These are phyloP conservation scores for Eulemur albifrons DNA, from an alignment of 2,797 vertebrate genomes.

Conservation along the genomic window DNA sequence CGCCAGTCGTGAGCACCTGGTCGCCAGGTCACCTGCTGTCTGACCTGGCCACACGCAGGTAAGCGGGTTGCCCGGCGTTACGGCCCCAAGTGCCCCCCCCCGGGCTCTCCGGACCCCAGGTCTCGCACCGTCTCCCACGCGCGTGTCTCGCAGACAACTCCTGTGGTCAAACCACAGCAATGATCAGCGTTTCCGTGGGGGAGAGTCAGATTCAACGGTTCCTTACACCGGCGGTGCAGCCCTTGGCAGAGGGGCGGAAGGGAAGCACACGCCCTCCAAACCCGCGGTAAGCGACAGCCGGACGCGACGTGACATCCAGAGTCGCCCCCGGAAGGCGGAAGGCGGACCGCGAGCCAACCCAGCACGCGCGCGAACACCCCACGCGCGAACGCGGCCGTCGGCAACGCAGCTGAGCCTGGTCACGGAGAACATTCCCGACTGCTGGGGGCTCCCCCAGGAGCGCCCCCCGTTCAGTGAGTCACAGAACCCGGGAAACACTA, in stretches of 20 bases:
- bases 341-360: too few relatives aligned
- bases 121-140: not conserved
- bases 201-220: not conserved
- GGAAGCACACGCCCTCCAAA: too few relatives aligned
- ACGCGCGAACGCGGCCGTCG: too few relatives aligned
- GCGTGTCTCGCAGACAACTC: not conserved
- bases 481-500: too few relatives aligned
- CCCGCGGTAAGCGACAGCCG: too few relatives aligned
- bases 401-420: too few relatives aligned
- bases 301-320: too few relatives aligned
- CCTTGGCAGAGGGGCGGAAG: not conserved
- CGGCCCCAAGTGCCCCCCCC: not conserved
- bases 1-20: not conserved
- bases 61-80: accelerated
- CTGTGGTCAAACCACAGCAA: not conserved
- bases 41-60: not conserved
- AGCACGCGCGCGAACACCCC: too few relatives aligned
- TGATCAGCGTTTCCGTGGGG: not conserved
- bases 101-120: not conserved
- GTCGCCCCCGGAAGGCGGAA: too few relatives aligned
- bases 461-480: too few relatives aligned
- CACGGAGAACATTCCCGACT: too few relatives aligned
- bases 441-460: too few relatives aligned
- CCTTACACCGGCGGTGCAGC: not conserved
- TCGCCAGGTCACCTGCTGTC: not conserved